phyloP scores from a whole-genome alignment of 2,888 invertebrate species.

The Pseudoips prasinana region DNA sequence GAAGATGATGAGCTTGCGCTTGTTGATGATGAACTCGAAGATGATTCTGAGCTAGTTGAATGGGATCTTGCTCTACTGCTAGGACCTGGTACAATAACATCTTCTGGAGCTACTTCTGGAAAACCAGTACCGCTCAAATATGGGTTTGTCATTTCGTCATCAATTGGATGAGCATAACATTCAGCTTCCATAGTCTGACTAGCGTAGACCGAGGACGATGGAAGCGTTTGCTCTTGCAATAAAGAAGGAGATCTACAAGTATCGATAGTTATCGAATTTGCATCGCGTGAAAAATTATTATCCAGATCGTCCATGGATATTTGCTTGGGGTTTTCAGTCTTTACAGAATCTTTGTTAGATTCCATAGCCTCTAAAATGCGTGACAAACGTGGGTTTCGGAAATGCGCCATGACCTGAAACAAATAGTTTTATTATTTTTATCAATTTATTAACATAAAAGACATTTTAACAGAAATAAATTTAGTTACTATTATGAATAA shows the following conservation, averaged over 20 bases:
- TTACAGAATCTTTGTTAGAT: constrained; percentile 7
- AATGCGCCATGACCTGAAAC: constrained; percentile 11
- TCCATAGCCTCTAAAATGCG: constrained; percentile 14
- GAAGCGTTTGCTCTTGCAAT: constrained; percentile 15
- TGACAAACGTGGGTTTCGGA: constrained; percentile 12
- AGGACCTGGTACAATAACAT: constrained; percentile 5
- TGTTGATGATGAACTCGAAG: constrained; percentile 14
- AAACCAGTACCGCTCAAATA: constrained; percentile 10
- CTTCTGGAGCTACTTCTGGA: constrained; percentile 10
- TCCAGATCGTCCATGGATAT: constrained; percentile 10
- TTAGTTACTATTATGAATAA: constrained; percentile 1
- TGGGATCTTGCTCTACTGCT: constrained; percentile 12
- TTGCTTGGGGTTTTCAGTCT: constrained; percentile 2
- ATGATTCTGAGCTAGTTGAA: constrained; percentile 15
- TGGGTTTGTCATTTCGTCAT: constrained; percentile 7
- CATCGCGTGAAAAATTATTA: constrained; percentile 8
- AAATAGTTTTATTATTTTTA: constrained; percentile 6
- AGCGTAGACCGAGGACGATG: constrained; percentile 5
- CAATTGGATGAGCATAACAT: constrained; percentile 7
- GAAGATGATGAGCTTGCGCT: constrained; percentile 10
- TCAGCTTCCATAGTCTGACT: constrained; percentile 7
- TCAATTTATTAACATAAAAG: neutral
- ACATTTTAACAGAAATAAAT: constrained; percentile 2
- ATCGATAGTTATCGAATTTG: constrained; percentile 7
- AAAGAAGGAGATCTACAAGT: constrained; percentile 15